phyloP scores from a whole-genome alignment of 2,113 vertebrate species.

The Pseudopipra pipra region DNA sequence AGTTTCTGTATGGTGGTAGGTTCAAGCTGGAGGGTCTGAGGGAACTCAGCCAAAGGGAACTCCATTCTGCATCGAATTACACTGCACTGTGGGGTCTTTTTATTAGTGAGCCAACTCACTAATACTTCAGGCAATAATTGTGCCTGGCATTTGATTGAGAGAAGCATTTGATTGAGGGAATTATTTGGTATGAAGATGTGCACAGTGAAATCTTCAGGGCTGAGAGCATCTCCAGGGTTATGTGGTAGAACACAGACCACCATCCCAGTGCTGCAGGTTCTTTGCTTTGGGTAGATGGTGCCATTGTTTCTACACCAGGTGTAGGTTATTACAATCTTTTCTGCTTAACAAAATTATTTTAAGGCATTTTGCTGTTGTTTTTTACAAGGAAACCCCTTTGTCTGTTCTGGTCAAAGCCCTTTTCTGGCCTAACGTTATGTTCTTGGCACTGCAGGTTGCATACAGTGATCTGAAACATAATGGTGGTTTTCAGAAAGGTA shows the following conservation, averaged over 20 bases:
- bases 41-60: neutral
- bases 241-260: neutral
- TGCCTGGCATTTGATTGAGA: neutral
- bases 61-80: neutral
- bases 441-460: slow-evolving; percentile 41
- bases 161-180: neutral
- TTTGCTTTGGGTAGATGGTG: neutral
- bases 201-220: neutral
- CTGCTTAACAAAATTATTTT: neutral
- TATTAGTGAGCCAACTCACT: neutral
- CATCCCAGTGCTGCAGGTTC: neutral
- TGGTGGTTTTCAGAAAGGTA: slow-evolving; percentile 68
- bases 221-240: neutral
- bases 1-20: neutral
- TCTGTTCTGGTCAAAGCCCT: neutral
- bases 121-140: neutral
- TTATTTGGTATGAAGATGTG: neutral
- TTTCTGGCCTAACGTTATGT: neutral
- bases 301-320: neutral
- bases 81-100: neutral
- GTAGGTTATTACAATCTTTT: neutral
- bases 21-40: neutral
- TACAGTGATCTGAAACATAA: slow-evolving; percentile 48
- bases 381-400: neutral
- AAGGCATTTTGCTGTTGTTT: neutral